Evolutionary conservation across 2,888 invertebrate species (phyloP), one percentile per base, ranked within the genome.

Genomic region (Xylota segnis): DNA sequence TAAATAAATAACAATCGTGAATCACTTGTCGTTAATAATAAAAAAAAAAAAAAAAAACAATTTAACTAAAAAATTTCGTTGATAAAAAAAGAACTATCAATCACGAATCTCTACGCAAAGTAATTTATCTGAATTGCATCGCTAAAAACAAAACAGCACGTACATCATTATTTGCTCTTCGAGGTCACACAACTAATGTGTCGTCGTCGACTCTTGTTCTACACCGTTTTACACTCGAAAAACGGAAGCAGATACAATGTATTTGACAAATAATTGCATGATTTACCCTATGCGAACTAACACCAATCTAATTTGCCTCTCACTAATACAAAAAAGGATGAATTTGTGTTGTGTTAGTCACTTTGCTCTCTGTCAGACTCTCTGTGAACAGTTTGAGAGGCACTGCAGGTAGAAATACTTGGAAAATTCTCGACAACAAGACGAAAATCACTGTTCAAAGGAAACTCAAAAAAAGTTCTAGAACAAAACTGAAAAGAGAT

Each of bases 281-380:
- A 84, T 52, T 65, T 79, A 84, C 83, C 83, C 79, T 84, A 83
- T 12, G 14, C 9, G 0, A 9, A 59, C 65, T 76, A 66, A 76
- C 14, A 66, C 65, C 27, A 56, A 70, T 47, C 47, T 63, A 78
- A 70, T 32, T 45, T 3, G 23, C 34, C 65, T 43, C 52, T 29
- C 63, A 74, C 66, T 29, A 40, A 18, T 23, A 32, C 77, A 23
- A n/a, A 23, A 23, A 23, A 10, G n/a, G 9, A 34, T 12, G 14
- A 29, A n/a, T 18, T 43, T 23, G 16, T 58, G 40, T 23, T 14
- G 65, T 65, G 27, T 58, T 58, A 72, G 58, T 65, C 43, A 59
- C n/a, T 61, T 12, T 12, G 9, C 43, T 45, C 43, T 10, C 23
- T 32, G 32, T 45, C 43, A 5, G 14, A 23, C 43, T 77, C 52